Evolutionary conservation across 1,140 invertebrate genomes (phyloP), one percentile per base, ranked within the genome.

Genomic region (Uloborus diversus): DNA sequence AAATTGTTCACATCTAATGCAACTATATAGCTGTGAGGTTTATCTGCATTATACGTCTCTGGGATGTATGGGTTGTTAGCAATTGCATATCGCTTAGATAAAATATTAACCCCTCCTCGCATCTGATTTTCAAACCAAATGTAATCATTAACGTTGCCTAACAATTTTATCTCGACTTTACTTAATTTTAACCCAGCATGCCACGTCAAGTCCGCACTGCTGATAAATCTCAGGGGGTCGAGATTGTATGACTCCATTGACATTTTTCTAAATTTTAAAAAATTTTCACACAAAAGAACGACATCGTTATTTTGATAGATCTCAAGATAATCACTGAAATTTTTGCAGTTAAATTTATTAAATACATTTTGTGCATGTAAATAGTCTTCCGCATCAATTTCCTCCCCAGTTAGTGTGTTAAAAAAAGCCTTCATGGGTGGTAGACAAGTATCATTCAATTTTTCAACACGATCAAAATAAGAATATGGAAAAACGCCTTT

Each of bases 1-100:
- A 84, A 78, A 79, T 83, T 82, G 51, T 79, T 70, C 2, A 66
- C 79, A 79, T 56, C 47, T 20, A 56, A 23, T 13, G 47, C 27
- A 14, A 49, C 5, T 11, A 66, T 66, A 30, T 49, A 35, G 32
- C 14, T 64, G 3, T 9, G 33, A 4, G 61, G 30, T 33, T 35
- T 35, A 9, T 9, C 13, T n/a, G 30, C 2, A 30, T 49, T 35
- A 49, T 27, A 66, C 17, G 35, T 59, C 14, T 28, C 25, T 11
- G 25, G 14, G 25, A 28, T 9, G 2, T 59, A 17, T 59, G 27
- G 56, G n/a, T 59, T 59, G n/a, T 30, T 30, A 27, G 23, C 56
- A 3, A 59, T 4, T 25, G 4, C n/a, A 20, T 51, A 20, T 11
- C 49, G 4, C 20, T 84, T 82, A 14, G 13, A 11, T 20, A 51